phyloP scores from a whole-genome alignment of 2,113 vertebrate genomes.

The Paramisgurnus dabryanus region DNA sequence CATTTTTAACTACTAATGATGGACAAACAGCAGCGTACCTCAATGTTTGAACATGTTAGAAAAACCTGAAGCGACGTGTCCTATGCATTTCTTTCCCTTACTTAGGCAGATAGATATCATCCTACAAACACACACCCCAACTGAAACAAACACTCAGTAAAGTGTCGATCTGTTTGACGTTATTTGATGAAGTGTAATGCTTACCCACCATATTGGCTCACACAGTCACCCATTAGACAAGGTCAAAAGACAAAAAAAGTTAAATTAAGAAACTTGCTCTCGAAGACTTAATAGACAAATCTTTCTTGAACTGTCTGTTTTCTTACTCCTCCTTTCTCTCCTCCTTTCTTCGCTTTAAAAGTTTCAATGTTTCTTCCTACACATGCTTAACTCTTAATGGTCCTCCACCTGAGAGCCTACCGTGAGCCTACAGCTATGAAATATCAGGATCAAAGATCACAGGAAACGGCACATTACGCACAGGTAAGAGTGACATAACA shows the following conservation, averaged over 20 bases:
- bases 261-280: not conserved
- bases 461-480: not conserved
- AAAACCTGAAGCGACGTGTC: conserved; percentile 27
- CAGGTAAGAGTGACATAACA: not conserved
- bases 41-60: conserved; percentile 47
- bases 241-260: conserved; percentile 35
- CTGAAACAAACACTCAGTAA: conserved; percentile 31
- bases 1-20: not conserved
- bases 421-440: not conserved
- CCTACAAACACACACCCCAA: not conserved
- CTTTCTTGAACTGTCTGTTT: not conserved
- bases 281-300: conserved; percentile 9
- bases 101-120: conserved; percentile 35
- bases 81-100: conserved; percentile 6
- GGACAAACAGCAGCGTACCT: not conserved
- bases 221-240: conserved; percentile 89
- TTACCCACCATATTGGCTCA: conserved; percentile 91
- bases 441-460: conserved; percentile 30
- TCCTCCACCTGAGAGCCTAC: conserved; percentile 28
- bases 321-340: conserved; percentile 19
- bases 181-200: conserved; percentile 56
- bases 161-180: conserved; percentile 3
- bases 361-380: not conserved
- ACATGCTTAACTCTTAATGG: conserved; percentile 50
- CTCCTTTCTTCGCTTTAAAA: conserved; percentile 4